Base-by-base conservation (phyloP, 2,888 invertebrate genomes). In the Colletes collaris region DNA sequence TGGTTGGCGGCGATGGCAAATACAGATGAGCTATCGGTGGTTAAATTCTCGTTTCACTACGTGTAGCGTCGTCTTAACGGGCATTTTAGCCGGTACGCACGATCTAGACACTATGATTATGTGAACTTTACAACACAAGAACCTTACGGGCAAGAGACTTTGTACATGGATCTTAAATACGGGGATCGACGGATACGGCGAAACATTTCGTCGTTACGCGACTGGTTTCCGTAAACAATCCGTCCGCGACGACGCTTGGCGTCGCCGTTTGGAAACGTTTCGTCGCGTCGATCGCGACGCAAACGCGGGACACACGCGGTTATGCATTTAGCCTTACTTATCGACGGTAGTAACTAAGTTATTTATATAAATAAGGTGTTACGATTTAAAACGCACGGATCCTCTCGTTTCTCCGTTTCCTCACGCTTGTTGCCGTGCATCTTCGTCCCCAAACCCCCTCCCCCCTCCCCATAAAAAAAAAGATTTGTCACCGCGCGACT, bases 91-190 rank as follows among this genome's bases (percentile, higher is more conserved):
- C 89, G 89, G 89, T 91, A 86, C 82, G 89, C 91, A 87, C 87
- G 84, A 83, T 82, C 86, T 92, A 92, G 91, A 91, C 88, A 90
- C 92, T 92, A 93, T 92, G 92, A 91, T 92, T 92, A 92, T 91
- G 92, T 92, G 91, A 92, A 92, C 91, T 93, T 93, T 92, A 92
- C 92, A 92, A 92, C 92, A 92, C 92, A 92, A 92, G 90, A 91
- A 91, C 86, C 91, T 92, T 91, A 92, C 87, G 88, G 78, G 90
- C 89, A 90, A 92, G 90, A 92, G 90, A 91, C 92, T 93, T 92
- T 93, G 92, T 93, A 93, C 92, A 93, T 88, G 92, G 90, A 92
- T 92, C 90, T 92, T 90, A 89, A 89, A 91, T 88, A 90, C 89
- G 86, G 78, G 63, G 76, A 83, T 79, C 85, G 76, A 52, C 65